Percentiles rank a stretch among this genome's conserved stretches.
phyloP scores from a whole-genome alignment of 2,113 vertebrate species.

The Chunga burmeisteri region DNA sequence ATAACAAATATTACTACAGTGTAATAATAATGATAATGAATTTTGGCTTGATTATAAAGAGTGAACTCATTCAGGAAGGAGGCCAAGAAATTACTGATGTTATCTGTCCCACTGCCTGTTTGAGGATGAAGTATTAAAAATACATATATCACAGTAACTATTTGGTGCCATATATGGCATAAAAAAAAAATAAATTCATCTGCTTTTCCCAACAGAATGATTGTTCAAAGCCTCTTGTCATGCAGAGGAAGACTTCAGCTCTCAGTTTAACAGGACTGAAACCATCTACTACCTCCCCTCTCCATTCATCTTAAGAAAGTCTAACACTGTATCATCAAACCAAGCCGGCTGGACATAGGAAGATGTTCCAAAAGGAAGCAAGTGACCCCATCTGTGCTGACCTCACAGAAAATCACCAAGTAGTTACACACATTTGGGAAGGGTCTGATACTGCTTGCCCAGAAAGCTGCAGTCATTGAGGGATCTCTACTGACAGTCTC shows the following conservation, averaged over 20 bases:
- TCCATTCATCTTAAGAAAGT: background rate
- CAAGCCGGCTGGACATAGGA: background rate
- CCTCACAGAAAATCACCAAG: background rate
- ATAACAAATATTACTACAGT: conserved; percentile 1
- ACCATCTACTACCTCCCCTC: background rate
- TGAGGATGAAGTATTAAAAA: background rate
- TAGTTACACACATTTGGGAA: background rate
- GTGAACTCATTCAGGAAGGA: conserved; percentile 1
- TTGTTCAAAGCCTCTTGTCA: background rate
- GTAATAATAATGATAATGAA: background rate
- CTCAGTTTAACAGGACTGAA: background rate
- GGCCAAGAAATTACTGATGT: conserved; percentile 32
- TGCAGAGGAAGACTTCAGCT: background rate
- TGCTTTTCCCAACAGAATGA: background rate
- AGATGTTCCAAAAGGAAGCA: background rate
- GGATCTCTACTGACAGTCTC: background rate
- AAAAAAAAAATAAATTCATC: background rate
- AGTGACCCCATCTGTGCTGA: background rate
- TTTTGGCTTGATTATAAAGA: conserved; percentile 13
- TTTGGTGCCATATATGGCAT: background rate
- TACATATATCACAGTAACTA: background rate
- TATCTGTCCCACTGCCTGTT: background rate
- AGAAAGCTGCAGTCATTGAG: background rate
- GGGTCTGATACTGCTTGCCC: background rate
- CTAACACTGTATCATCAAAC: background rate